Conservation (phyloP, 2,797 vertebrate genomes). For the Sphenopsis melanotis region DNA sequence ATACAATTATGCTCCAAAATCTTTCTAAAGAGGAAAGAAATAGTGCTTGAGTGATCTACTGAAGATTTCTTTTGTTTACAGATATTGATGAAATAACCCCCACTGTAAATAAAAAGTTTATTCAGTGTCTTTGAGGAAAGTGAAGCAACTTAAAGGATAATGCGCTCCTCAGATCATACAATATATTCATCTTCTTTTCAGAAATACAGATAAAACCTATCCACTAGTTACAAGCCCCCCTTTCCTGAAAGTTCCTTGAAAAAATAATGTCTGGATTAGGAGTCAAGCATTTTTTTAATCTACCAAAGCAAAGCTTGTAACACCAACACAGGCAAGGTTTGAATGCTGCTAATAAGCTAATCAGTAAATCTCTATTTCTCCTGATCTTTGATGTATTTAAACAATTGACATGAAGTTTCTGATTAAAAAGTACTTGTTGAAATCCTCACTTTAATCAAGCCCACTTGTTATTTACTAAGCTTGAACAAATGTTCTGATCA, state of each 20-base stretch:
- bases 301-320: not conserved
- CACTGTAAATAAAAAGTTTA: not conserved
- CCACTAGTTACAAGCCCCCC: not conserved
- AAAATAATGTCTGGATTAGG: not conserved
- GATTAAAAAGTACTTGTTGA: not conserved
- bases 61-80: not conserved
- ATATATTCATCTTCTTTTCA: not conserved
- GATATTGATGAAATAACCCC: not conserved
- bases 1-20: not conserved
- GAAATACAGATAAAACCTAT: not conserved
- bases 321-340: not conserved
- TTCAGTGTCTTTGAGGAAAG: not conserved
- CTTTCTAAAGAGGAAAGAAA: not conserved
- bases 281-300: not conserved
- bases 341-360: slow-evolving; percentile 6
- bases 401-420: not conserved
- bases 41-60: not conserved
- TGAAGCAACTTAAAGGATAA: not conserved
- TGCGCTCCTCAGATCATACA: not conserved
- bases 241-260: not conserved
- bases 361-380: not conserved
- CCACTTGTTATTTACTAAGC: not conserved
- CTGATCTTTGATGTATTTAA: not conserved
- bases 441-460: slow-evolving; percentile 8
- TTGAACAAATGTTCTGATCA: not conserved